Base-by-base conservation (phyloP, 1,140 invertebrate genomes). In the Eurosta solidaginis region DNA sequence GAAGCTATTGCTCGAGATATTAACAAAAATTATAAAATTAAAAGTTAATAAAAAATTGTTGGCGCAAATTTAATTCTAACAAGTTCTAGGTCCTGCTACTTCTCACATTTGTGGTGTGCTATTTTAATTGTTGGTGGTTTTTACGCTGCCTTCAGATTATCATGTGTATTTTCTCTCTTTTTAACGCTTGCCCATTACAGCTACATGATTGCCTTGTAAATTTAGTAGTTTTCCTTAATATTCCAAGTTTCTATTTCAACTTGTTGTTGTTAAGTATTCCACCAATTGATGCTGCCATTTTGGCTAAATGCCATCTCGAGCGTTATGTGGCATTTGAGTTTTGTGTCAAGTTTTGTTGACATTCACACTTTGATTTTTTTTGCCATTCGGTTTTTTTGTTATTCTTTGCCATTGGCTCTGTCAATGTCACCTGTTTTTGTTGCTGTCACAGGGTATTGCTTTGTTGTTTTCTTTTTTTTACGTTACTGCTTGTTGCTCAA, bases 321-420 rank as follows among this genome's bases (percentile, higher is more conserved):
- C 59, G 59, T 68, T 40, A 68, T 68, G 59, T 68, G 33, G 59
- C 59, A 40, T 68, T 68, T 68, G 59, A 68, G 33, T 68, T 68
- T 68, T 68, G 59, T 68, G 59, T 68, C 59, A 68, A 68, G 33
- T 68, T 68, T 40, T 68, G 59, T 36, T 68, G 59, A 68, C 59
- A 40, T 42, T 68, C 59, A 33, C 59, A 68, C 59, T 68, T 68
- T 20, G 33, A 68, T n/a, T 68, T 68, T 36, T 68, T 68, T 63
- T 12, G 14, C 27, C 36, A 5, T 33, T 68, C 40, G 14, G 29
- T n/a, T 40, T n/a, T 40, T 17, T 49, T 17, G 14, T n/a, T 49
- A 17, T 49, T 9, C 45, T 9, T 7, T 27, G 22, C 50, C 2
- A n/a, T 52, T 33, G 33, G 33, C n/a, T 22, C 9, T 40, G 59